Conservation (phyloP, 2,113 vertebrate species). For the Balaeniceps rex region DNA sequence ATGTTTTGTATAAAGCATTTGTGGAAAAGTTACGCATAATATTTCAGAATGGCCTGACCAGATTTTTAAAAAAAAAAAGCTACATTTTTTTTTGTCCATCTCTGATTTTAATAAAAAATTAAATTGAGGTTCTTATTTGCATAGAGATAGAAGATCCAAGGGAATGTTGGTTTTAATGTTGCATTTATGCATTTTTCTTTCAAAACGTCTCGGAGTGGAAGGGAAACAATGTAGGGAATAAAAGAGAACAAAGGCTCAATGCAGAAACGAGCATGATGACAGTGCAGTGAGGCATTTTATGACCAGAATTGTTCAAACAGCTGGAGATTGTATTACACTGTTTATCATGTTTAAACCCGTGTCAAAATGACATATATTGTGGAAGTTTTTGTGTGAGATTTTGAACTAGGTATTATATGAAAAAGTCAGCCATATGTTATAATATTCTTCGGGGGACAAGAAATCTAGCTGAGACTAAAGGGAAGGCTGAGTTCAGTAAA, state of each 20-base stretch:
- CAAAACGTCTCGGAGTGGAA: neutral
- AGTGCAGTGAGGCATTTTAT: slow-evolving; percentile 46
- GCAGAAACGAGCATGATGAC: neutral
- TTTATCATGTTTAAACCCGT: slow-evolving; percentile 60
- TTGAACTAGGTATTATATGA: slow-evolving; percentile 26
- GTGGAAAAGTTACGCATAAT: neutral
- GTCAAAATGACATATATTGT: slow-evolving; percentile 44
- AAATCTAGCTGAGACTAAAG: slow-evolving; percentile 1
- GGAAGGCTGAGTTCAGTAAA: neutral
- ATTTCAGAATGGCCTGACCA: neutral
- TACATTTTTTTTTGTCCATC: neutral
- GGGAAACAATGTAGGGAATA: neutral
- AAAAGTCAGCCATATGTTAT: slow-evolving; percentile 45
- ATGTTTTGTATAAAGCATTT: neutral
- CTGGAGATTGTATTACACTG: slow-evolving; percentile 55
- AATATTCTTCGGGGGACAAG: slow-evolving; percentile 34
- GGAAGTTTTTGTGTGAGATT: slow-evolving; percentile 40
- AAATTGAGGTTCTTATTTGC: neutral
- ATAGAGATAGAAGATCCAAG: neutral
- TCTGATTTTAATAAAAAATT: neutral
- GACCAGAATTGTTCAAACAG: slow-evolving; percentile 50
- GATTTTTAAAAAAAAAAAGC: neutral
- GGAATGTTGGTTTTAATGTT: neutral
- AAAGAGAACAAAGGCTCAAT: slow-evolving; percentile 12
- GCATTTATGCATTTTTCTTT: slow-evolving; percentile 2